phyloP scores from a whole-genome alignment of 1,140 invertebrate genomes.

The Brachystomella parvula region DNA sequence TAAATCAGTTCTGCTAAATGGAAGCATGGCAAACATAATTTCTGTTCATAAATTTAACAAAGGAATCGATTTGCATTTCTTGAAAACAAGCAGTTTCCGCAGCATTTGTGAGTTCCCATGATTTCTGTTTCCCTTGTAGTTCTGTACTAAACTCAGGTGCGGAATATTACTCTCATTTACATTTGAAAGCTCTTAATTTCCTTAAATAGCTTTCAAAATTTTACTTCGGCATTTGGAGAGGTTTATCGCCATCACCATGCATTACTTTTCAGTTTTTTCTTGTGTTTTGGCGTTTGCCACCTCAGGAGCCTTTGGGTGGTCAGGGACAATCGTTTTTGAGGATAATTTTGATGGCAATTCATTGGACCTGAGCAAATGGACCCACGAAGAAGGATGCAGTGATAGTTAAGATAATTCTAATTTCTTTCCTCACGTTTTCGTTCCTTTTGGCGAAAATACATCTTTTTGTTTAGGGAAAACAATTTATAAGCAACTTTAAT shows the following conservation, averaged over 20 bases:
- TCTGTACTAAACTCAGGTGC: too few relatives aligned
- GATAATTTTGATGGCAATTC: conserved; percentile 34
- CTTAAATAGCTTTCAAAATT: not conserved
- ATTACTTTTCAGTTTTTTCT: too few relatives aligned
- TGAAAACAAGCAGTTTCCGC: too few relatives aligned
- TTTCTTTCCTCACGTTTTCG: not conserved
- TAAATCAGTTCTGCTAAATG: too few relatives aligned
- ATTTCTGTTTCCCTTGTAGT: too few relatives aligned
- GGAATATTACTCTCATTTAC: too few relatives aligned
- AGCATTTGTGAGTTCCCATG: too few relatives aligned
- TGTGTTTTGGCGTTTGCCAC: not conserved
- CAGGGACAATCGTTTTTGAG: conserved; percentile 34
- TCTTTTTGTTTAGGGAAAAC: not conserved
- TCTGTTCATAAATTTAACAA: too few relatives aligned
- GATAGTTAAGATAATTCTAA: conserved; percentile 14
- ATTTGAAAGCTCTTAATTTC: not conserved
- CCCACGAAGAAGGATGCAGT: conserved; percentile 31
- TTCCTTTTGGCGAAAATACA: not conserved
- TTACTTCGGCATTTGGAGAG: too few relatives aligned
- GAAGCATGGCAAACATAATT: too few relatives aligned
- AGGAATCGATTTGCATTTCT: too few relatives aligned
- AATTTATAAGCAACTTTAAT: conserved; percentile 11
- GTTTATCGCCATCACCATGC: too few relatives aligned
- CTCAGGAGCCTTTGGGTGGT: conserved; percentile 3
- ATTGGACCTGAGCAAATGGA: conserved; percentile 32